Evolutionary conservation across 1,140 invertebrate genomes (phyloP).

Genomic region (Anagrus nilaparvatae): DNA sequence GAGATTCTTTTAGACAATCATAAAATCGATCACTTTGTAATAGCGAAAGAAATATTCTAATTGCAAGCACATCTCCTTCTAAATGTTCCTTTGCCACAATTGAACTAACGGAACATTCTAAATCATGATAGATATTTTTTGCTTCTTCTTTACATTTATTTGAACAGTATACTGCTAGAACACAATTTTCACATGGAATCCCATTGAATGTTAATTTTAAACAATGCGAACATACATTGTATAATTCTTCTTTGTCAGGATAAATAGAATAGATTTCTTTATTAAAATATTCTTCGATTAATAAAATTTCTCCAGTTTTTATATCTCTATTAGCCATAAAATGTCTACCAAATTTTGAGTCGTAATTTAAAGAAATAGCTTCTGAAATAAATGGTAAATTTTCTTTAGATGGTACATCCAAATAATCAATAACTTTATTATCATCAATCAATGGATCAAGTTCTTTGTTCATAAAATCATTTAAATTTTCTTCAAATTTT

Average conservation of each 20-base stretch:
- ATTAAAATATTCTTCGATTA: constrained; percentile 62
- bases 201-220: constrained; percentile 48
- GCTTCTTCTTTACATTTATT: constrained; percentile 52
- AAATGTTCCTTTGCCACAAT: too few relatives aligned
- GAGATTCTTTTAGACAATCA: too few relatives aligned
- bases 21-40: too few relatives aligned
- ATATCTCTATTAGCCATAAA: constrained; percentile 55
- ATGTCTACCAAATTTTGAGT: constrained; percentile 50
- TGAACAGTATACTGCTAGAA: constrained; percentile 59
- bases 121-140: constrained; percentile 54
- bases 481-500: too few relatives aligned
- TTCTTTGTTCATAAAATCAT: too few relatives aligned
- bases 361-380: constrained; percentile 48
- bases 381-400: constrained; percentile 49
- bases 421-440: too few relatives aligned
- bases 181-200: constrained; percentile 56
- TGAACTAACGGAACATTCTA: constrained; percentile 68
- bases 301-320: constrained; percentile 66
- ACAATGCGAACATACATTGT: constrained; percentile 66
- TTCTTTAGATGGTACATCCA: too few relatives aligned
- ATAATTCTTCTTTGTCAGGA: constrained; percentile 45
- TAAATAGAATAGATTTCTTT: too few relatives aligned
- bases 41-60: too few relatives aligned
- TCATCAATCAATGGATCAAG: too few relatives aligned
- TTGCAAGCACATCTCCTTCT: too few relatives aligned